These are phyloP conservation scores for Gavia stellata DNA, from an alignment of 2,113 vertebrate species.

Conservation along the genomic window DNA sequence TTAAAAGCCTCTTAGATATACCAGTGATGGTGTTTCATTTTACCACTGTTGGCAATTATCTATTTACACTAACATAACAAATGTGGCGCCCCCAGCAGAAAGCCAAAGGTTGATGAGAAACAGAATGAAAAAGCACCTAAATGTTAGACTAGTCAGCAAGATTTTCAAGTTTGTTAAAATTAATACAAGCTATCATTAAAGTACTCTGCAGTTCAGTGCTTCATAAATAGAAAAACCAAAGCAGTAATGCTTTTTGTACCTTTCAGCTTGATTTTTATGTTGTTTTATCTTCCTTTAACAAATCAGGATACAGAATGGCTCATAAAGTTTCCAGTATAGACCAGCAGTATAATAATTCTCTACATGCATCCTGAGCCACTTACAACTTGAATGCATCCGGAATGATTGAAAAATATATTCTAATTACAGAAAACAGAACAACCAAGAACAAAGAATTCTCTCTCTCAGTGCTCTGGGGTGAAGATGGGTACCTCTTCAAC, in stretches of 20 bases:
- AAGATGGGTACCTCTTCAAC: background rate
- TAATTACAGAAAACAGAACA: background rate
- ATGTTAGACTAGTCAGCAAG: conserved; percentile 16
- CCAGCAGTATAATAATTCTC: background rate
- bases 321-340: background rate
- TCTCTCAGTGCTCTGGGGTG: background rate
- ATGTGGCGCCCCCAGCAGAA: background rate
- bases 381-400: background rate
- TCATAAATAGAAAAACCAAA: conserved; percentile 22
- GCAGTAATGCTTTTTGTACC: background rate
- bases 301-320: background rate
- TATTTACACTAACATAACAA: background rate
- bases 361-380: background rate
- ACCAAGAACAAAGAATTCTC: background rate
- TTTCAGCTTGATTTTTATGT: background rate
- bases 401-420: background rate
- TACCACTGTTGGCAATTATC: background rate
- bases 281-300: background rate
- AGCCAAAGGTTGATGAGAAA: conserved; percentile 29
- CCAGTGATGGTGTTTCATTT: background rate
- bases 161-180: conserved; percentile 41
- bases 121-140: background rate
- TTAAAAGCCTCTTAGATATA: background rate
- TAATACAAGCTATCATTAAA: conserved; percentile 33
- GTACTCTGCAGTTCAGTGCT: conserved; percentile 14